Evolutionary conservation across 2,797 vertebrate genomes (phyloP), one percentile per base, ranked within the genome.

Genomic region (Acanthis flammea): DNA sequence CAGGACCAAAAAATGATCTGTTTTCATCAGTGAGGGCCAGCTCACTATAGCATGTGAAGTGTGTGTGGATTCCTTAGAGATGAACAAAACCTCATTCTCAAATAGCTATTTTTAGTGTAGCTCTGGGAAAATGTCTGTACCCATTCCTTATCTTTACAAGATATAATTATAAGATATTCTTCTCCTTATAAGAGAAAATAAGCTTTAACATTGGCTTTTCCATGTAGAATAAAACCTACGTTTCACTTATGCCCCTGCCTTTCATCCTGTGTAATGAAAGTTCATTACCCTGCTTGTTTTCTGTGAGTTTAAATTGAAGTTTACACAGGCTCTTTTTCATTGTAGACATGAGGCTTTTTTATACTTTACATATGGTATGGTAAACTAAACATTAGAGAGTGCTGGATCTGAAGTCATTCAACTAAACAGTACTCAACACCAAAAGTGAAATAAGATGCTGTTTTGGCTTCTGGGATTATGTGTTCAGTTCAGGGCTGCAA

Each of bases 231-330:
- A 62, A 68, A 66, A 54, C 7, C 3, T 39, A 19, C 57, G 2
- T 78, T 86, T 77, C 27, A 23, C 14, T 76, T 84, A 19, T 45
- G 4, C 28, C 16, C 10, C 6, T 33, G 2, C 6, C 12, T 23
- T 30, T 12, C 0, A 0, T 71, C 31, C 14, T 33, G 2, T 23
- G 14, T 37, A 44, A 54, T 19, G 8, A 30, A 61, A 27, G 10
- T 42, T 68, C 18, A 18, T 47, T 24, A 9, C 6, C 4, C 9
- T 48, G 63, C 41, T 72, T 39, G 30, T 45, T 70, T 91, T 47
- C 50, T 57, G 37, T 35, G 60, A 65, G 7, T 25, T 86, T n/a
- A 84, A 66, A 31, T 19, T 25, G 13, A 48, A 42, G 31, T 28
- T 65, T 63, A 27, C 12, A 7, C 5, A 14, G 17, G 19, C 11